Base-by-base conservation (phyloP, 1,140 invertebrate genomes). In the Habropoda laboriosa region DNA sequence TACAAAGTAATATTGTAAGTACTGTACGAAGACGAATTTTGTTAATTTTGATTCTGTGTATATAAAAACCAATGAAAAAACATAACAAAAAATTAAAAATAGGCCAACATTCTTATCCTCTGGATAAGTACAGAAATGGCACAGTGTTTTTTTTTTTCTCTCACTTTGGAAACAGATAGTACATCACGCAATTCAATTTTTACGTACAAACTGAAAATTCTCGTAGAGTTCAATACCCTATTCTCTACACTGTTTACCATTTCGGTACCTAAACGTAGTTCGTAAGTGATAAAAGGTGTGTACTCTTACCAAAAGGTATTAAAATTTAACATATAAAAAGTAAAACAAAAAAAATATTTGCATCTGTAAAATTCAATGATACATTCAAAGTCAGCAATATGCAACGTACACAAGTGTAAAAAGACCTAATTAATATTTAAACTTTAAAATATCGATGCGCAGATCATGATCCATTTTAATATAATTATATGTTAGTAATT, bases 11-110 rank as follows among this genome's bases (percentile, higher is more conserved):
- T 80, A 55, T 71, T 42, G 76, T 72, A 76, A 85, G 80, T 66
- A 68, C 72, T 72, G 77, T 72, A 82, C 74, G 77, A 82, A 79
- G 60, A 88, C 78, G 58, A 82, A 85, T 79, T 86, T 79, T 77
- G 80, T 81, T 70, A 81, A 87, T 84, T 83, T 86, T 80, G 82
- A 87, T 87, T 81, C 55, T 35, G 51, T 72, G 57, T 64, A 77
- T 81, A 83, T 76, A 86, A 70, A 68, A 84, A 87, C 57, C 24
- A 86, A 71, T 63, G 82, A 57, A 79, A 82, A 86, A 74, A 82
- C 63, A 74, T 86, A 89, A 86, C 86, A 89, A 87, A n/a, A n/a
- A 88, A 90, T 66, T 80, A 84, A 79, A 88, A 86, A 81, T 86
- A 89, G 83, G 83, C 82, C 88, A 90, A 89, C 86, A 89, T 84